Evolutionary conservation across 2,113 vertebrate species (phyloP).

Genomic region (Leptosomus discolor): DNA sequence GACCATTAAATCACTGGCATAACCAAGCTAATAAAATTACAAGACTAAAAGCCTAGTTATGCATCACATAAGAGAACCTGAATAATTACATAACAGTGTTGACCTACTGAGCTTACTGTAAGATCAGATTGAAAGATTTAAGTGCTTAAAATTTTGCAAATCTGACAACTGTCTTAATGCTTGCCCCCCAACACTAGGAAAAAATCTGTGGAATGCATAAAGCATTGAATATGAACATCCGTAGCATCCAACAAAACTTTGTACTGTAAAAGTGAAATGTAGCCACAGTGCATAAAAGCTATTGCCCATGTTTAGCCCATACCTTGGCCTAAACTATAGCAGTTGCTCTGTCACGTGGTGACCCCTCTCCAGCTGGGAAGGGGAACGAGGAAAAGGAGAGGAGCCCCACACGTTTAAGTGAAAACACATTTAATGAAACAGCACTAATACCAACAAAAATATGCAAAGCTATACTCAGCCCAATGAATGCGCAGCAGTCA

Average conservation of each 20-base stretch:
- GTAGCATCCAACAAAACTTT: neutral
- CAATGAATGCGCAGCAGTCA: too few relatives aligned
- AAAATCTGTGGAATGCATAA: neutral
- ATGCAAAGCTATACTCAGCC: too few relatives aligned
- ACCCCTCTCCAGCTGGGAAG: too few relatives aligned
- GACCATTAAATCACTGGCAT: neutral
- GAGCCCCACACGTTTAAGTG: too few relatives aligned
- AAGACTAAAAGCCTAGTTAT: neutral
- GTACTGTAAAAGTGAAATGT: neutral
- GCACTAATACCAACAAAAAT: too few relatives aligned
- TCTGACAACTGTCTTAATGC: neutral
- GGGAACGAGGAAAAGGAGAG: too few relatives aligned
- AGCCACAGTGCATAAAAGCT: neutral
- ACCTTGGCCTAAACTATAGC: too few relatives aligned
- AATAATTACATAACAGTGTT: neutral
- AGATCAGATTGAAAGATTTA: neutral
- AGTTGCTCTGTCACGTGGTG: too few relatives aligned
- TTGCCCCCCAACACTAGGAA: neutral
- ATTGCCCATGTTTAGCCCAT: too few relatives aligned
- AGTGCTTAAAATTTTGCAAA: neutral
- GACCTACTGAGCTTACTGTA: neutral
- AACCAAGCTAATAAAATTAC: neutral
- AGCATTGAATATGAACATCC: neutral
- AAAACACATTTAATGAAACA: too few relatives aligned
- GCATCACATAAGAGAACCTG: neutral